These are phyloP conservation scores for Aleiodes sp. DNA, from an alignment of 1,140 invertebrate species.

Conservation along the genomic window DNA sequence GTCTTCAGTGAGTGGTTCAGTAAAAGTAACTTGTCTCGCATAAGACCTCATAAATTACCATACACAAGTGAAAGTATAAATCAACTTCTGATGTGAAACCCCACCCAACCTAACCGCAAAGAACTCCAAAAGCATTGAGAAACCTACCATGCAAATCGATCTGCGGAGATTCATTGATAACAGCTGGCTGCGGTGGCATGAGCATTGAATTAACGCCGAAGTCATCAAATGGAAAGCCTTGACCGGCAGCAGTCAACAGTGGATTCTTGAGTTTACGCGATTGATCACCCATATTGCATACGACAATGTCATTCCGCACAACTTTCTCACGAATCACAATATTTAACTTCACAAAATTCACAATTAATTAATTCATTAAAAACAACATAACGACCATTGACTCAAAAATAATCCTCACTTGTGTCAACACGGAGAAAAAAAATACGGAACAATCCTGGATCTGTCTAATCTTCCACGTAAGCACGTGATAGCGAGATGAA, in stretches of 20 bases:
- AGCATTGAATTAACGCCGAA: slow-evolving; percentile 54
- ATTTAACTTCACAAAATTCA: neutral
- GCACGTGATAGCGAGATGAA: slow-evolving; percentile 23
- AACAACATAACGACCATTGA: neutral
- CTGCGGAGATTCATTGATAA: slow-evolving; percentile 39
- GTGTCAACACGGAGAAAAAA: too few relatives aligned
- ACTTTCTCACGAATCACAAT: neutral
- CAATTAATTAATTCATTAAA: too few relatives aligned
- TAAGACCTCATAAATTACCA: too few relatives aligned
- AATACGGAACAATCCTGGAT: neutral
- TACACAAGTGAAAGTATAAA: too few relatives aligned
- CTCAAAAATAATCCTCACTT: neutral
- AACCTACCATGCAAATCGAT: slow-evolving; percentile 60
- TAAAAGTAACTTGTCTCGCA: too few relatives aligned
- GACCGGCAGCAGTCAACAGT: slow-evolving; percentile 60
- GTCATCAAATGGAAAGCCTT: slow-evolving; percentile 58
- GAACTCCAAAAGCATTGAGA: slow-evolving; percentile 30
- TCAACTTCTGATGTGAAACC: too few relatives aligned
- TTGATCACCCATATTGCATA: slow-evolving; percentile 50
- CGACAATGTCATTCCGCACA: slow-evolving; percentile 4
- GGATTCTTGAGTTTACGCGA: slow-evolving; percentile 59
- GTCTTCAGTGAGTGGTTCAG: too few relatives aligned
- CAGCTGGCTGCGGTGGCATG: slow-evolving; percentile 61
- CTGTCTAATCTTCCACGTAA: slow-evolving; percentile 37
- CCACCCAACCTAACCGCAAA: slow-evolving; percentile 39